Evolutionary conservation across 2,113 vertebrate species (phyloP), one percentile per base, ranked within the genome.

Genomic region (Muntiacus reevesi): DNA sequence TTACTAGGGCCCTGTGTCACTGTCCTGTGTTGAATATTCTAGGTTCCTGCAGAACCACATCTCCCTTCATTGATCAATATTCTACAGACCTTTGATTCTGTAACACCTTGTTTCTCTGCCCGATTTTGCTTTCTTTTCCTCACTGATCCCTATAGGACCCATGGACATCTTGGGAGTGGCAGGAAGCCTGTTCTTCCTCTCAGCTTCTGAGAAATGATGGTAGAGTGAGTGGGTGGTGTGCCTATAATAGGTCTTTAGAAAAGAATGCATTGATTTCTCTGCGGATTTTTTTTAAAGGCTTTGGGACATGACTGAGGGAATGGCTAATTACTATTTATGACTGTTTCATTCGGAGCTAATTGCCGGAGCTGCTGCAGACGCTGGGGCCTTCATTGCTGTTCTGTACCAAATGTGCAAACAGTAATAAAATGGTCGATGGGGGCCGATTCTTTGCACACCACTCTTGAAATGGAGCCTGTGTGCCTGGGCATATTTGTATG

Each of bases 251-350:
- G 91, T 91, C 95, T 96, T 91, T 86, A 95, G 95, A 93, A 97
- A 97, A 98, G 96, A 98, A 97, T 95, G 92, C 96, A 94, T 97
- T 97, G 96, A 97, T 97, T 98, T 97, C 97, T 98, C 96, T 89
- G 95, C 6, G 67, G 97, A 97, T 89, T 98, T 96, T 87, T 96
- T 96, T 97, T 93, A 97, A 97, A 95, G 96, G 96, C 97, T 98
- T 81, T 95, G 96, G 97, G 96, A 97, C 94, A 95, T 33, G 95
- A 96, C 96, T 94, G 95, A 97, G 96, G 96, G 97, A 97, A 97
- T 97, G 97, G 94, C 97, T 98, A 97, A 98, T 98, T 97, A 97
- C 97, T 97, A 97, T 98, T 98, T 98, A 98, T 98, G 98, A 98
- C 96, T 98, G 97, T 95, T 98, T 97, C 97, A 95, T 97, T 98